phyloP scores from a whole-genome alignment of 1,140 invertebrate genomes.

The Leptinotarsa undecemlineata region DNA sequence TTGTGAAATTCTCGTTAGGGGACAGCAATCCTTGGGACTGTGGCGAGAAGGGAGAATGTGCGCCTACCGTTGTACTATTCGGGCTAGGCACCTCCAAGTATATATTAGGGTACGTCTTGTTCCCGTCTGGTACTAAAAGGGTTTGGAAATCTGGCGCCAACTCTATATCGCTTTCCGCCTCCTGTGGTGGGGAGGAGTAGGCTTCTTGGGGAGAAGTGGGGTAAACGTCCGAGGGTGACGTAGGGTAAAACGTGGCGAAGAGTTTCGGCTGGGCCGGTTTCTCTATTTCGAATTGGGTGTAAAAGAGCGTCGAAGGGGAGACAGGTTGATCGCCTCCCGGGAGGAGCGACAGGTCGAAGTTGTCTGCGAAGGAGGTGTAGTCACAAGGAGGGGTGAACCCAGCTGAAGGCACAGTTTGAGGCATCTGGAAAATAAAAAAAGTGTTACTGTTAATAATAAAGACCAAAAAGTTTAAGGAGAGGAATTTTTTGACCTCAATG shows the following conservation, averaged over 20 bases:
- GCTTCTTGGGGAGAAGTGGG: slow-evolving; percentile 11
- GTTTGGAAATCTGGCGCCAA: slow-evolving; percentile 51
- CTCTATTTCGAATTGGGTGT: slow-evolving; percentile 50
- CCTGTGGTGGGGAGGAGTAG: slow-evolving; percentile 2
- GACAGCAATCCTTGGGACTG: slow-evolving; percentile 45
- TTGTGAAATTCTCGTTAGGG: slow-evolving; percentile 47
- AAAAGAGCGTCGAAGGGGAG: slow-evolving; percentile 62
- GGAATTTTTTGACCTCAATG: no score
- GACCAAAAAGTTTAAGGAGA: no score
- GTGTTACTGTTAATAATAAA: no score
- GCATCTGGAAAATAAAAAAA: slow-evolving; percentile 66
- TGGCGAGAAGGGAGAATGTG: slow-evolving; percentile 46
- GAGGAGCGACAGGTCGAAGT: slow-evolving; percentile 75
- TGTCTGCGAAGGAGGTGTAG: slow-evolving; percentile 67
- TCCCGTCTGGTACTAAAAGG: slow-evolving; percentile 43
- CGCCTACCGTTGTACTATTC: slow-evolving; percentile 40
- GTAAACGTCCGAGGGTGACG: slow-evolving; percentile 29
- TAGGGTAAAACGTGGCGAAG: slow-evolving; percentile 46
- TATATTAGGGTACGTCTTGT: slow-evolving; percentile 33
- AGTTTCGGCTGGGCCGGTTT: slow-evolving; percentile 47
- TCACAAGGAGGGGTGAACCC: slow-evolving; percentile 72
- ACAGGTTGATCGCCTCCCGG: slow-evolving; percentile 63
- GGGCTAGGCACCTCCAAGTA: slow-evolving; percentile 51
- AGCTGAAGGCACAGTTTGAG: slow-evolving; percentile 76
- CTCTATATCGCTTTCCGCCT: slow-evolving; percentile 33